A percentile compares a stretch with the other conserved stretches of the same genome.
Evolutionary conservation across 1,140 invertebrate genomes (phyloP).

Genomic region (Sinonovacula constricta): DNA sequence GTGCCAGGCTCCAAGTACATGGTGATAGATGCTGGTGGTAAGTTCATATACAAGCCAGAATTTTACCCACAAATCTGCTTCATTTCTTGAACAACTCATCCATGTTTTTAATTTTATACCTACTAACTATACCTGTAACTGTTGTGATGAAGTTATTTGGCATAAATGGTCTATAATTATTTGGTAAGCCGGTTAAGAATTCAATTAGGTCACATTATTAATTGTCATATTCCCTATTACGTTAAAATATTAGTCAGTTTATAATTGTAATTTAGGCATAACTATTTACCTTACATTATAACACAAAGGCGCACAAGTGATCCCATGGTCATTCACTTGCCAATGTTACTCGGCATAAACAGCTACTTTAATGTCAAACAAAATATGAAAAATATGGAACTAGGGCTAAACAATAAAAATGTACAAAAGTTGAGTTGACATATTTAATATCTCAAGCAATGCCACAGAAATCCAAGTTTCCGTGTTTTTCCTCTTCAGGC

Average conservation of each 20-base stretch:
- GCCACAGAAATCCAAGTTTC: too few relatives aligned
- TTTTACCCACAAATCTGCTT: too few relatives aligned
- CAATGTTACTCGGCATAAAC: not conserved
- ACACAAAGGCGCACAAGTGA: not conserved
- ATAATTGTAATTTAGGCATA: too few relatives aligned
- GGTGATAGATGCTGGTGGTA: slow-evolving; percentile 30
- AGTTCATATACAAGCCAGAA: not conserved
- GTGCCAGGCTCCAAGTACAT: slow-evolving; percentile 15
- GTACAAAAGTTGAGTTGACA: too few relatives aligned
- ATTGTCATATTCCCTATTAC: not conserved
- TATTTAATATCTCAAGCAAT: too few relatives aligned
- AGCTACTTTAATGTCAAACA: not conserved
- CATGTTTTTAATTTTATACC: not conserved
- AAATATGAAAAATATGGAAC: not conserved
- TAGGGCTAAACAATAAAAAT: slow-evolving; percentile 10
- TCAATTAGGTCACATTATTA: not conserved
- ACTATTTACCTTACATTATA: not conserved
- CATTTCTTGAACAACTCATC: too few relatives aligned
- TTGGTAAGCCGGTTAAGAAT: not conserved
- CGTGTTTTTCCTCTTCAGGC: slow-evolving; percentile 21
- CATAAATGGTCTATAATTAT: too few relatives aligned
- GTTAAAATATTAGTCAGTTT: too few relatives aligned
- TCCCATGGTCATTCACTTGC: not conserved
- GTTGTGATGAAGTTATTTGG: not conserved
- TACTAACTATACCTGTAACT: not conserved